phyloP scores from a whole-genome alignment of 2,888 invertebrate genomes.

The Acanthoscelides obtectus region DNA sequence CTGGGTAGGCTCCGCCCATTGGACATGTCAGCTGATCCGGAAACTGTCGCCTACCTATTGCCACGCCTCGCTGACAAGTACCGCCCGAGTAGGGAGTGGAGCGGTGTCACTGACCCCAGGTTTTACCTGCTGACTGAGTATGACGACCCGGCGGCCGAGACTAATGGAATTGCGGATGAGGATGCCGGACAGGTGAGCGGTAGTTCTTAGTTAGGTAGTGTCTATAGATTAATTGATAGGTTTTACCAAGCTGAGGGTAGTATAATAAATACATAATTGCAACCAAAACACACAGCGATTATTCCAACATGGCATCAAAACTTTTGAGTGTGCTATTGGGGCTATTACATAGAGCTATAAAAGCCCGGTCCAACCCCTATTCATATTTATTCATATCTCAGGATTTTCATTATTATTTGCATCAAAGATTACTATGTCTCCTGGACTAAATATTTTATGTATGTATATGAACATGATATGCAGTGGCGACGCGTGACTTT shows the following conservation, averaged over 20 bases:
- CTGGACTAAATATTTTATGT: too few species aligned
- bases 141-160: neutral
- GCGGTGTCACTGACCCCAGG: slow-evolving; percentile 43
- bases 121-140: slow-evolving; percentile 46
- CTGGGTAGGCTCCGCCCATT: slow-evolving; percentile 32
- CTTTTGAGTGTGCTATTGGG: too few species aligned
- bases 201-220: neutral
- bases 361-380: too few species aligned
- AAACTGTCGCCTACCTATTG: slow-evolving; percentile 48
- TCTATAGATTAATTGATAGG: neutral
- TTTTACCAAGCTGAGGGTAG: neutral
- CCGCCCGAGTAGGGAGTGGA: slow-evolving; percentile 41
- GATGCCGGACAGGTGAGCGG: neutral
- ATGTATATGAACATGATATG: too few species aligned
- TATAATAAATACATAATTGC: too few species aligned
- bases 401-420: too few species aligned
- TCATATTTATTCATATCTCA: too few species aligned
- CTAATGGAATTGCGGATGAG: neutral
- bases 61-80: slow-evolving; percentile 54
- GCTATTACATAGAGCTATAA: too few species aligned
- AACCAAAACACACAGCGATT: too few species aligned
- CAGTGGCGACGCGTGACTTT: too few species aligned
- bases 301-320: too few species aligned
- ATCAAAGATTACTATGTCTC: too few species aligned
- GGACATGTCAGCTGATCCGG: slow-evolving; percentile 41